A percentile compares a stretch with the other conserved stretches of the same genome.
Conservation (phyloP, 2,113 vertebrate genomes). For the Crotalus horridus region DNA sequence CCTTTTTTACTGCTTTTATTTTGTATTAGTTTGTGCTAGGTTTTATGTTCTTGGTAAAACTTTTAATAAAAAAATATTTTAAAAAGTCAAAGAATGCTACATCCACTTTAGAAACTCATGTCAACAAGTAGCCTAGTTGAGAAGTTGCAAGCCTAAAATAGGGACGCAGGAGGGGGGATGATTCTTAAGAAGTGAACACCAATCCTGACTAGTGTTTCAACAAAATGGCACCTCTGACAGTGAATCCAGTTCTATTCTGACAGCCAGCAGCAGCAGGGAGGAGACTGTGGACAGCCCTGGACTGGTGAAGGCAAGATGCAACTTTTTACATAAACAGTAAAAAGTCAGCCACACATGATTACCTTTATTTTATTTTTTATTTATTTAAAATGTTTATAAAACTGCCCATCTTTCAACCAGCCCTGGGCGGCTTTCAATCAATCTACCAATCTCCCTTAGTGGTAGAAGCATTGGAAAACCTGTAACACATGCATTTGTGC, state of each 20-base stretch:
- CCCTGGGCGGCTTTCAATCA: neutral
- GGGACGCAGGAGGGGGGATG: neutral
- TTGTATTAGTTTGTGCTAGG: too few species aligned
- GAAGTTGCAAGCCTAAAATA: neutral
- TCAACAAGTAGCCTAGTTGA: neutral
- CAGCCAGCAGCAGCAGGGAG: neutral
- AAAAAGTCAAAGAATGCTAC: neutral
- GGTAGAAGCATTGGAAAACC: neutral
- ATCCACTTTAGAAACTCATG: neutral
- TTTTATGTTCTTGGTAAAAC: too few species aligned
- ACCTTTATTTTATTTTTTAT: neutral
- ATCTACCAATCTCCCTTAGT: neutral
- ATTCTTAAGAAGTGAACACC: neutral
- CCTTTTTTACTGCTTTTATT: neutral
- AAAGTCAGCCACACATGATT: neutral
- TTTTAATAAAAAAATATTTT: too few species aligned
- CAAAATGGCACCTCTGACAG: neutral
- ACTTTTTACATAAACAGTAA: neutral
- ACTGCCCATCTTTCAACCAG: neutral
- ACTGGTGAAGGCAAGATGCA: neutral
- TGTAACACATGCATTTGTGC: neutral
- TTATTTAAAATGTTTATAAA: neutral
- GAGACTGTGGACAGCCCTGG: neutral
- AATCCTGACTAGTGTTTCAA: neutral
- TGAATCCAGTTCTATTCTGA: neutral